Evolutionary conservation across 2,888 invertebrate genomes (phyloP).

Genomic region (Hypolimnas misippus): DNA sequence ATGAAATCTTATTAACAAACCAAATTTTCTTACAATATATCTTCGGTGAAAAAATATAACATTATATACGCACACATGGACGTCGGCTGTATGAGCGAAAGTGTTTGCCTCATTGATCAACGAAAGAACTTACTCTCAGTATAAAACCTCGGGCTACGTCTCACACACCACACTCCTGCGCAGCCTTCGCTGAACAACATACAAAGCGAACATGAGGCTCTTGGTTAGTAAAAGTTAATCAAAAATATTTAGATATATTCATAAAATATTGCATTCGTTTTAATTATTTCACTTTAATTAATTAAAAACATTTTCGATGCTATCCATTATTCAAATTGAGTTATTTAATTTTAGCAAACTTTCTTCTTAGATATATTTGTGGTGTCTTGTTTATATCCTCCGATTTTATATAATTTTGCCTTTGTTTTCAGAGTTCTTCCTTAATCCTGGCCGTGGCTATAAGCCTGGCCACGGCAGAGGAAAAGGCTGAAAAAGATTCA

Average conservation of each 20-base stretch:
- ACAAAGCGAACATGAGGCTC: conserved; percentile 80
- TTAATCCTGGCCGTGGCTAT: conserved; percentile 81
- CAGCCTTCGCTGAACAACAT: conserved; percentile 75
- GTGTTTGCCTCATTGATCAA: conserved; percentile 73
- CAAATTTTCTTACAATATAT: conserved; percentile 26
- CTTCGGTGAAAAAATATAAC: conserved; percentile 39
- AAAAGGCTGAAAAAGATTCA: conserved; percentile 74
- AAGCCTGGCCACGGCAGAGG: conserved; percentile 83
- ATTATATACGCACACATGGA: conserved; percentile 53
- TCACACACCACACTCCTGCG: conserved; percentile 69
- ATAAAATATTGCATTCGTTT: conserved; percentile 2
- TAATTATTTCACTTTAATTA: conserved; percentile 19
- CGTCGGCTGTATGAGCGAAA: conserved; percentile 65
- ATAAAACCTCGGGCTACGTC: conserved; percentile 65
- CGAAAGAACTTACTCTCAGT: conserved; percentile 65
- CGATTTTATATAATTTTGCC: conserved; percentile 2
- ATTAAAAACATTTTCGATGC: conserved; percentile 11
- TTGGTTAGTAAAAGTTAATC: conserved; percentile 67
- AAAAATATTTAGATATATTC: not conserved
- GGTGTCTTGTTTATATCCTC: not conserved
- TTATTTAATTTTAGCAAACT: not conserved
- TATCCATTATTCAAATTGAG: conserved; percentile 3
- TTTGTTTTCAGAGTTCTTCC: conserved; percentile 73
- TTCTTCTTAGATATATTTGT: not conserved
- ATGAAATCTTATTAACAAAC: conserved; percentile 25